Evolutionary conservation across 2,888 invertebrate genomes (phyloP).

Genomic region (Ephialtes manifestator): DNA sequence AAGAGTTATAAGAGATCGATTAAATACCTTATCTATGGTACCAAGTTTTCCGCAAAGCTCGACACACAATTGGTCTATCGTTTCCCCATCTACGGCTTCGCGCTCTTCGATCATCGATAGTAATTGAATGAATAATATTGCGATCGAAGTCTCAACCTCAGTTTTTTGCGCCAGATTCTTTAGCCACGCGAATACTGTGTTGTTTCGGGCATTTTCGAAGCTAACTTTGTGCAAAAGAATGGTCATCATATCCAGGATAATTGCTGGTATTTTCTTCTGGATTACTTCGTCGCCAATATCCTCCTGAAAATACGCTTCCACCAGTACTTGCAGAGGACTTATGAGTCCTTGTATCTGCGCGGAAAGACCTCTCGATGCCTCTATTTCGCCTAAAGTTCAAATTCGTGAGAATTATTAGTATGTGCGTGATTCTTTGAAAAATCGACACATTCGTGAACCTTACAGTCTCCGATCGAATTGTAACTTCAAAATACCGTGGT

Average conservation of each 20-base stretch:
- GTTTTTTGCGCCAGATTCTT: constrained; percentile 72
- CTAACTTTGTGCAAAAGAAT: constrained; percentile 78
- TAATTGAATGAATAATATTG: constrained; percentile 76
- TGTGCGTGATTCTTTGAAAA: too few relatives aligned
- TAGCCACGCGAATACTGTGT: constrained; percentile 75
- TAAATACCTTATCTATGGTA: constrained; percentile 85
- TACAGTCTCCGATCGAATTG: too few relatives aligned
- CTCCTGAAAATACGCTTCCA: constrained; percentile 73
- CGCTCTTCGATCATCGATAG: constrained; percentile 80
- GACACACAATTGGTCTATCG: constrained; percentile 85
- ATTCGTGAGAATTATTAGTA: background rate
- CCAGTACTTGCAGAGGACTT: constrained; percentile 72
- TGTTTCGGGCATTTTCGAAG: constrained; percentile 72
- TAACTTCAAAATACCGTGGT: too few relatives aligned
- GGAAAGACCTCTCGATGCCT: constrained; percentile 65
- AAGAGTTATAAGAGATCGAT: background rate
- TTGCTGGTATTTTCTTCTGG: constrained; percentile 75
- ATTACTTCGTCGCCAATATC: constrained; percentile 73
- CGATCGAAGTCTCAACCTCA: constrained; percentile 72
- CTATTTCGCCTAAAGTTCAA: constrained; percentile 62
- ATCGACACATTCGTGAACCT: too few relatives aligned
- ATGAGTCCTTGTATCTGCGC: constrained; percentile 76
- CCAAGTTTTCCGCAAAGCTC: constrained; percentile 86
- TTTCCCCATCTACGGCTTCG: constrained; percentile 75
- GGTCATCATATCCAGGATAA: constrained; percentile 80